Conservation (phyloP, 2,797 vertebrate species). For the Orestias chungarensis region DNA sequence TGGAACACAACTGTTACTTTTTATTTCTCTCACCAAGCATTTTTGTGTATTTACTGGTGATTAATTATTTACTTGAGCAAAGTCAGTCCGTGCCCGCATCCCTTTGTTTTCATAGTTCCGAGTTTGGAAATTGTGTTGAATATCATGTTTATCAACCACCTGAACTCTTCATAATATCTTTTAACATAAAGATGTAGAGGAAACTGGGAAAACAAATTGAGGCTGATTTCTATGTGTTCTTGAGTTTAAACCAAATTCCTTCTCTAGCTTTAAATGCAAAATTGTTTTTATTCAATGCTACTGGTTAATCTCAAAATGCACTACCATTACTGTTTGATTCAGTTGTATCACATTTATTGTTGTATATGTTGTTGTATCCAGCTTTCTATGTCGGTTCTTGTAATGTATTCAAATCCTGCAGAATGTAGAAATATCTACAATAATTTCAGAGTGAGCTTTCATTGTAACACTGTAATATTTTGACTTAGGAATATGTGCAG, state of each 20-base stretch:
- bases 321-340: neutral
- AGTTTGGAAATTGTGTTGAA: too few relatives aligned
- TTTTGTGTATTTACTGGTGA: too few relatives aligned
- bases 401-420: neutral
- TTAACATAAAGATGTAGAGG: too few relatives aligned
- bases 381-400: neutral
- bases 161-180: neutral
- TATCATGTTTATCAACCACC: neutral
- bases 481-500: neutral
- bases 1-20: too few relatives aligned
- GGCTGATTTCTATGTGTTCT: too few relatives aligned
- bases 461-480: neutral
- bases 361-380: neutral
- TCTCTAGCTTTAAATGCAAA: neutral
- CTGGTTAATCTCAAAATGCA: neutral
- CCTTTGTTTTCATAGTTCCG: too few relatives aligned
- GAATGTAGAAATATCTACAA: neutral
- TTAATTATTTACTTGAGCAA: too few relatives aligned
- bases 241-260: neutral
- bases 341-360: neutral
- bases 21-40: too few relatives aligned
- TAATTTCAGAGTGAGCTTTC: neutral
- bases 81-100: too few relatives aligned
- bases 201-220: too few relatives aligned
- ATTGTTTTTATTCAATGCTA: neutral